Conservation (phyloP, 2,888 invertebrate genomes). For the Dromius quadrimaculatus region DNA sequence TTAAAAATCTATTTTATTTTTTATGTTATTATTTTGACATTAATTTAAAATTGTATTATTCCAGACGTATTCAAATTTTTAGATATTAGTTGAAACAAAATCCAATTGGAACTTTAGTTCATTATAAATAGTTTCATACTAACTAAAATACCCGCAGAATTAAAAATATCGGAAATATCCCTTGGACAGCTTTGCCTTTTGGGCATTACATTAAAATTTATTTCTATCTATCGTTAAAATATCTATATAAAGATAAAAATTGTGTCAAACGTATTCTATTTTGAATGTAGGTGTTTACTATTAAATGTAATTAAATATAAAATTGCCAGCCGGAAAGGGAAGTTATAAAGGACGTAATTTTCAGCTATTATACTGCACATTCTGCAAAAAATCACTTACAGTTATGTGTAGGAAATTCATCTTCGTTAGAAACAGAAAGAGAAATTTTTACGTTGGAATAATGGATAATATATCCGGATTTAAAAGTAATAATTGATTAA, state of each 20-base stretch:
- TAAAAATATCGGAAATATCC: background rate
- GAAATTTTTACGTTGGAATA: too few relatives aligned
- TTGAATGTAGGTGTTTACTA: slow-evolving; percentile 27
- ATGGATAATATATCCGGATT: too few relatives aligned
- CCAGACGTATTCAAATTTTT: too few relatives aligned
- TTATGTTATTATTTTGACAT: background rate
- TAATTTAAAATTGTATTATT: background rate
- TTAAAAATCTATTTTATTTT: background rate
- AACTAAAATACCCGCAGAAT: too few relatives aligned
- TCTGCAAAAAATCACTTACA: slow-evolving; percentile 19
- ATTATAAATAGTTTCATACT: too few relatives aligned
- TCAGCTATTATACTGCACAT: slow-evolving; percentile 7
- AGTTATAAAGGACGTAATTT: slow-evolving; percentile 28
- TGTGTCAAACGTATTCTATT: slow-evolving; percentile 9
- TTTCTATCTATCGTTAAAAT: slow-evolving; percentile 1
- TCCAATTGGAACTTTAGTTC: too few relatives aligned
- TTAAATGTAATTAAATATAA: slow-evolving; percentile 28
- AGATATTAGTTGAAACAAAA: too few relatives aligned
- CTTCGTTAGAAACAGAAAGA: slow-evolving; percentile 1
- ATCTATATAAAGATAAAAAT: slow-evolving; percentile 7
- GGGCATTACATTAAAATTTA: too few relatives aligned
- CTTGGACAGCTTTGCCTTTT: too few relatives aligned
- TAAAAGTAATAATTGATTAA: too few relatives aligned
- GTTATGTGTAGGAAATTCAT: slow-evolving; percentile 8
- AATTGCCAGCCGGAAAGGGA: slow-evolving; percentile 20